Evolutionary conservation across 2,113 vertebrate genomes (phyloP).

Genomic region (Dicentrarchus labrax): DNA sequence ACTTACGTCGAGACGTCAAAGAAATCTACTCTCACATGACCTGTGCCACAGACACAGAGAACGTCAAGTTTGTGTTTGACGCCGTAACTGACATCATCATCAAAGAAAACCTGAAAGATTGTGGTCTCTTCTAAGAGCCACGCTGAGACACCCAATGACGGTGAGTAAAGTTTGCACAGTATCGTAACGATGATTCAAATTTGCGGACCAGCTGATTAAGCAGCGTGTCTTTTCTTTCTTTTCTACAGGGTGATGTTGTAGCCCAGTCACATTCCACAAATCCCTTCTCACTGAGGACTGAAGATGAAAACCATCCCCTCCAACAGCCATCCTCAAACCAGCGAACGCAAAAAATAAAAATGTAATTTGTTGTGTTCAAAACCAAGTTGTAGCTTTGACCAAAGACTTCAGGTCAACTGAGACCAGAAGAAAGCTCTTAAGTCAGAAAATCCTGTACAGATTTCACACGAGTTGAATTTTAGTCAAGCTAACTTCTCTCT

Average conservation of each 20-base stretch:
- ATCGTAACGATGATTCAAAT: background rate
- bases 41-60: slow-evolving; percentile 97
- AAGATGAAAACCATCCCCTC: slow-evolving; percentile 42
- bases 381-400: slow-evolving; percentile 59
- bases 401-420: slow-evolving; percentile 43
- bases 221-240: background rate
- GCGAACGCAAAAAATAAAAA: slow-evolving; percentile 28
- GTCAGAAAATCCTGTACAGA: slow-evolving; percentile 46
- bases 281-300: slow-evolving; percentile 36
- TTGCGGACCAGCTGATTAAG: slow-evolving; percentile 15
- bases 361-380: slow-evolving; percentile 48
- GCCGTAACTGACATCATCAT: slow-evolving; percentile 99
- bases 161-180: slow-evolving; percentile 35
- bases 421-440: slow-evolving; percentile 27
- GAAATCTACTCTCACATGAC: slow-evolving; percentile 99
- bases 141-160: slow-evolving; percentile 15
- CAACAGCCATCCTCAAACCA: slow-evolving; percentile 24
- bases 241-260: slow-evolving; percentile 48
- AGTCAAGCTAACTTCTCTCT: slow-evolving; percentile 52
- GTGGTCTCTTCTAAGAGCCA: slow-evolving; percentile 92
- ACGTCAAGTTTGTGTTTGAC: slow-evolving; percentile 99
- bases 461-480: slow-evolving; percentile 54
- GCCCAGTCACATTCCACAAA: slow-evolving; percentile 33
- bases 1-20: slow-evolving; percentile 93
- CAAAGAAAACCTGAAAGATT: slow-evolving; percentile 99